Percentiles rank a stretch among this genome's conserved stretches.
These are phyloP conservation scores for Eurosta solidaginis DNA, from an alignment of 1,140 invertebrate species.

Conservation along the genomic window DNA sequence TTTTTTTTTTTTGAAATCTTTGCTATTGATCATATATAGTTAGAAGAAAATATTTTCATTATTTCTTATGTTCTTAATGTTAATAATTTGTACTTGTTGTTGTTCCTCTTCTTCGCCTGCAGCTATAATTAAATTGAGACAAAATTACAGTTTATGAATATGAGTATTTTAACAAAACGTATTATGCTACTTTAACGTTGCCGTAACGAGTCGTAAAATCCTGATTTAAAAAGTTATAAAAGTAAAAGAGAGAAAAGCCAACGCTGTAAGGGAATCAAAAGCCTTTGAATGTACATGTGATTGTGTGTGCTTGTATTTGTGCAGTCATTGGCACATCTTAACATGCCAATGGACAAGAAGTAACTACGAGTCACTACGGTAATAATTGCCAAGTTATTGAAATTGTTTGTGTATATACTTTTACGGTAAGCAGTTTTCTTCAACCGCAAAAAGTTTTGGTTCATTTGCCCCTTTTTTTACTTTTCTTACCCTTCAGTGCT, in stretches of 20 bases:
- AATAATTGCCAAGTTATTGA: slow-evolving; percentile 14
- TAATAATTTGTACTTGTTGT: background rate
- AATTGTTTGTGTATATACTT: slow-evolving; percentile 4
- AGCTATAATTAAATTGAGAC: slow-evolving; percentile 13
- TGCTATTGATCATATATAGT: background rate
- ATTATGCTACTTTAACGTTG: background rate
- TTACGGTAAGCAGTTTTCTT: background rate
- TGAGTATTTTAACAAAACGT: background rate
- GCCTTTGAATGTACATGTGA: no score
- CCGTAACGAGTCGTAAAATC: slow-evolving; percentile 9
- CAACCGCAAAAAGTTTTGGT: slow-evolving; percentile 5
- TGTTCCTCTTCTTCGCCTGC: background rate
- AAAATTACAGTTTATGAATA: slow-evolving; percentile 25
- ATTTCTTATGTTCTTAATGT: background rate
- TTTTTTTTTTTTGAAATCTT: background rate
- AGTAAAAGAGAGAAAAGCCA: background rate
- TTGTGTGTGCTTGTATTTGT: no score
- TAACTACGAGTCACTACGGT: no score
- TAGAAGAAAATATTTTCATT: slow-evolving; percentile 6
- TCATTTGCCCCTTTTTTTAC: background rate
- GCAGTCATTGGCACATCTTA: background rate
- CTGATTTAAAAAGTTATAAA: background rate
- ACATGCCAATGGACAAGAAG: background rate
- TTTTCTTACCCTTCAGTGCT: background rate
- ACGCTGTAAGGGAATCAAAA: no score